phyloP scores from a whole-genome alignment of 2,797 vertebrate genomes.

The Melanotaenia parkinsoni region DNA sequence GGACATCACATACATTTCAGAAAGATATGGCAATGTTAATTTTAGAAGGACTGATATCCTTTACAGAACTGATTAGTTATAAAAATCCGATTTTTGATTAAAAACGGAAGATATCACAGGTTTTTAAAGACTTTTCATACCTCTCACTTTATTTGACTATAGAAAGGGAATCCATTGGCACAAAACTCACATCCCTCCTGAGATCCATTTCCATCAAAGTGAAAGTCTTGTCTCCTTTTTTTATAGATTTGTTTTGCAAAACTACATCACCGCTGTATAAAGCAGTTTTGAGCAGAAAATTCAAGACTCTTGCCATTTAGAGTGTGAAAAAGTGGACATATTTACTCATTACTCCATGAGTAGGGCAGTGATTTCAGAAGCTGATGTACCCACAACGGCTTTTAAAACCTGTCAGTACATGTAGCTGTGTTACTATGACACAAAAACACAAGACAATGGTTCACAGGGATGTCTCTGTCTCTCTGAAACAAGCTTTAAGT shows the following conservation, averaged over 20 bases:
- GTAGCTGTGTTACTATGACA: too few species aligned
- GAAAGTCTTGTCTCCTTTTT: neutral
- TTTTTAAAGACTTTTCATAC: neutral
- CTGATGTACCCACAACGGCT: neutral
- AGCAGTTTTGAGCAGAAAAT: neutral
- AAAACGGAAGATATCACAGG: neutral
- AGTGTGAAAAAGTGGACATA: neutral
- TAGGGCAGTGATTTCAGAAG: neutral
- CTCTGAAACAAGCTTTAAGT: neutral
- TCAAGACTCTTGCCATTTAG: neutral
- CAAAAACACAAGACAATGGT: neutral
- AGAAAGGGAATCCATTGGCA: slow-evolving; percentile 9
- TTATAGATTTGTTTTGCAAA: neutral
- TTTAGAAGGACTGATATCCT: neutral
- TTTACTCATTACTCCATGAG: neutral
- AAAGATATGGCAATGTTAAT: too few species aligned
- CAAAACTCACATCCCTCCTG: neutral
- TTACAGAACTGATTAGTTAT: neutral
- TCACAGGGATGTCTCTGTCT: neutral
- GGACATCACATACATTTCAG: neutral
- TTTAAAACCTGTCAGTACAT: neutral
- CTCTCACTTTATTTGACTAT: slow-evolving; percentile 4
- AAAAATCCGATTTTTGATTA: neutral
- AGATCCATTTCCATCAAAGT: slow-evolving; percentile 19
- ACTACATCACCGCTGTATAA: slow-evolving; percentile 3